A percentile compares a stretch with the other conserved stretches of the same genome.
Evolutionary conservation across 2,888 invertebrate species (phyloP).

Genomic region (Nowickia ferox): DNA sequence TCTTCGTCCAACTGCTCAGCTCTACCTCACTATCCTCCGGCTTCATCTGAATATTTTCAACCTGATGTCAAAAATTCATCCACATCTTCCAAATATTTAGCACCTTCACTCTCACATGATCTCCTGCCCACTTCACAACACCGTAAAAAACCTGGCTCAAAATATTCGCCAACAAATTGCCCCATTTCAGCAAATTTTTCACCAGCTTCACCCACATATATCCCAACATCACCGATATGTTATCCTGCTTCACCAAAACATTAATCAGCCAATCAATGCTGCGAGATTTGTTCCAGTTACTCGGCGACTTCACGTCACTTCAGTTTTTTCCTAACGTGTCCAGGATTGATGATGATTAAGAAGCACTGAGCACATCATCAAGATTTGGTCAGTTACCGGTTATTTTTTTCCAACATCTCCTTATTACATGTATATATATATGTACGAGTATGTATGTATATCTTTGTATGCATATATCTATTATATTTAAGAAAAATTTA

Average conservation of each 20-base stretch:
- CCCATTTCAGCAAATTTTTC: conserved; percentile 85
- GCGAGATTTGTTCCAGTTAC: conserved; percentile 91
- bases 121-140: too few species aligned
- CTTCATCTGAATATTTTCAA: too few species aligned
- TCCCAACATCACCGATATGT: conserved; percentile 93
- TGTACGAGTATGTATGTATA: too few species aligned
- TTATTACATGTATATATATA: background rate
- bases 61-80: too few species aligned
- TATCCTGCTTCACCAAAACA: conserved; percentile 92
- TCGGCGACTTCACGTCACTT: too few species aligned
- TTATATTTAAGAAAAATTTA: too few species aligned
- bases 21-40: too few species aligned
- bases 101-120: too few species aligned
- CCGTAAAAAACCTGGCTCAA: too few species aligned
- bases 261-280: conserved; percentile 87
- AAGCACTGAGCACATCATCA: background rate
- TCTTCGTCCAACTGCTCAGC: conserved; percentile 82
- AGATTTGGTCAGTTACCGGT: background rate
- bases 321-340: conserved; percentile 82
- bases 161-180: too few species aligned
- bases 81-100: too few species aligned
- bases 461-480: too few species aligned
- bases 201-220: conserved; percentile 92
- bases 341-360: conserved; percentile 79
- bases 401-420: background rate